These are phyloP conservation scores for Sarcophaga variegata DNA, from an alignment of 2,888 invertebrate species.

Conservation along the genomic window DNA sequence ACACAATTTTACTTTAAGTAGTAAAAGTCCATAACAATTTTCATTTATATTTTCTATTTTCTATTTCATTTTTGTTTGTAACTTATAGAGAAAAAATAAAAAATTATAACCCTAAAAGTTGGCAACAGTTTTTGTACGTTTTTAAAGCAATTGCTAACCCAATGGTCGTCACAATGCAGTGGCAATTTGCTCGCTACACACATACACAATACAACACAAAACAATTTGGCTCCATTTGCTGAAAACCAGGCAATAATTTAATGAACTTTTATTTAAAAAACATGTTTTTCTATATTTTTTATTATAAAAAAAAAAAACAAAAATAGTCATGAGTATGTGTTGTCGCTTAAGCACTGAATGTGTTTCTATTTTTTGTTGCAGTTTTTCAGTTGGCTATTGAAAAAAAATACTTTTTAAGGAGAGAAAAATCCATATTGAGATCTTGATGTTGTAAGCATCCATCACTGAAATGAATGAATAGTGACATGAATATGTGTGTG, in stretches of 20 bases:
- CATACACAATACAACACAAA: constrained; percentile 3
- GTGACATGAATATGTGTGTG: constrained; percentile 19
- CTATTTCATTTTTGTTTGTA: neutral
- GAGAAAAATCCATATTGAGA: constrained; percentile 21
- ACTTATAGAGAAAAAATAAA: neutral
- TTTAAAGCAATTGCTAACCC: constrained; percentile 53
- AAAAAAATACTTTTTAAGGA: constrained; percentile 15
- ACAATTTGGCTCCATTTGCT: constrained; percentile 64
- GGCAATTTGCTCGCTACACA: constrained; percentile 46
- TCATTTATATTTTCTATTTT: constrained; percentile 40
- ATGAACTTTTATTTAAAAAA: constrained; percentile 64
- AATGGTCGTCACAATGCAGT: constrained; percentile 68
- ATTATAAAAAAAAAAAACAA: neutral
- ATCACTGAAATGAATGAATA: constrained; percentile 57
- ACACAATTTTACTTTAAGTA: constrained; percentile 57
- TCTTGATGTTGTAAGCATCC: constrained; percentile 52
- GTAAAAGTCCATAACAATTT: constrained; percentile 48
- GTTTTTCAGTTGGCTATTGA: neutral
- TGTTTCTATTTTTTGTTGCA: constrained; percentile 2
- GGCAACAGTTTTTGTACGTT: constrained; percentile 51
- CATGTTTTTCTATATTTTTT: neutral
- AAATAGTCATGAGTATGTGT: neutral
- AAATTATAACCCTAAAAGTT: constrained; percentile 49
- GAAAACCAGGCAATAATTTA: constrained; percentile 69
- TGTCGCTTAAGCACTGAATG: neutral